Evolutionary conservation across 2,888 invertebrate species (phyloP), one percentile per base, ranked within the genome.

Genomic region (Polydrusus tereticollis): DNA sequence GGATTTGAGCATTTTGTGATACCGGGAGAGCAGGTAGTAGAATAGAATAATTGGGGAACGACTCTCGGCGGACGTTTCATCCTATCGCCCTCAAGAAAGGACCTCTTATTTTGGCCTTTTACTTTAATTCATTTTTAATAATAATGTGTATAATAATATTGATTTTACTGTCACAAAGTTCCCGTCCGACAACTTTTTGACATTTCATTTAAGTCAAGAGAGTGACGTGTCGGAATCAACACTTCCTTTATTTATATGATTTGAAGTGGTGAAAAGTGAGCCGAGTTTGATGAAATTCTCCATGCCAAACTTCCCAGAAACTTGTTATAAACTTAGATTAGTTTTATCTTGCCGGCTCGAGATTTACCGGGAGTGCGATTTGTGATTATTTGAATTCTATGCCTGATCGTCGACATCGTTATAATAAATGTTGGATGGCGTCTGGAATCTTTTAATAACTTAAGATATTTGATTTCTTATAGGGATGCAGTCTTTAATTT

Each of bases 281-380:
- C 63, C 58, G 65, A 69, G 57, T 68, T 59, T 57, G 47, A 68
- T 68, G 55, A 41, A 69, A 69, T 69, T 63, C 68, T 50, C 58
- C 55, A 58, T 64, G 72, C 60, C 72, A 59, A 70, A 73, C 66
- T 73, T 60, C 55, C 21, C 67, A 47, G 41, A 60, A 74, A 74
- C 74, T 74, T 74, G 74, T 74, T 74, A 71, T 68, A 74, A 74
- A 74, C 74, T 74, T 74, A 71, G 74, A 74, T 74, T 74, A 74
- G 74, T 74, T 74, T 74, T 74, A 74, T 71, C 74, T 60, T 58
- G 72, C 45, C 23, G 41, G 26, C 23, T 36, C 52, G 64, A 52
- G 64, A 64, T 50, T 64, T 59, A 62, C 69, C 57, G 62, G 45
- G 23, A 36, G 18, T 63, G 55, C 57, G 63, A 72, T 67, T 68